Base-by-base conservation (phyloP, 2,888 invertebrate species). In the Athrips mouffetella region DNA sequence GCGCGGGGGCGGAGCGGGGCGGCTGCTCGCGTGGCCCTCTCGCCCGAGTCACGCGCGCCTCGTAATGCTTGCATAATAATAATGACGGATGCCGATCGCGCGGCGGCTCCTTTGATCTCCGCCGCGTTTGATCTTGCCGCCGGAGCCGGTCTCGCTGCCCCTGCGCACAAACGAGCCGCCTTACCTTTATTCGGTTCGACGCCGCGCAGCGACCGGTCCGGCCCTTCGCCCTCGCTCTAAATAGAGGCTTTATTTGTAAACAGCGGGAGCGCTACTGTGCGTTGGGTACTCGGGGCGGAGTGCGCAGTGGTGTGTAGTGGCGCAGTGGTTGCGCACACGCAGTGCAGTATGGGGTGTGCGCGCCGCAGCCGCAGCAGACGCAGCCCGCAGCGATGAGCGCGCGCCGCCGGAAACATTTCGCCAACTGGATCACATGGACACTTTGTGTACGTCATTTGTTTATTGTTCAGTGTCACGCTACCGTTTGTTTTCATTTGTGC, bases 21-120 rank as follows among this genome's bases (percentile, higher is more conserved):
- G 57, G 81, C 79, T 70, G 61, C 82, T 84, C 85, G 86, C 87
- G 87, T 85, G 85, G 83, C 83, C 81, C 81, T 83, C 85, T 80
- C 82, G 85, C 81, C 77, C 76, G 84, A 87, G 82, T 88, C 87
- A 88, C 87, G 87, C 85, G 85, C 87, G 84, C 81, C 83, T 81
- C 79, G 86, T 88, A 88, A 87, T 88, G 87, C 87, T 88, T 88
- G 87, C 87, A 88, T 88, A 88, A 87, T 88, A 88, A 88, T 88
- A 88, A 88, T 88, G 87, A 88, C 87, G 87, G 87, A 87, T 87
- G 87, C 87, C 87, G 87, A 88, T 88, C 87, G 87, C 87, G 86
- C 83, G 80, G 86, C 87, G 87, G 87, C 80, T 63, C 80, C 85
- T 87, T 88, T 88, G 87, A 88, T 88, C 87, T 79, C 80, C 74